Conservation (phyloP, 2,888 invertebrate species). For the Tenthredo amoena region DNA sequence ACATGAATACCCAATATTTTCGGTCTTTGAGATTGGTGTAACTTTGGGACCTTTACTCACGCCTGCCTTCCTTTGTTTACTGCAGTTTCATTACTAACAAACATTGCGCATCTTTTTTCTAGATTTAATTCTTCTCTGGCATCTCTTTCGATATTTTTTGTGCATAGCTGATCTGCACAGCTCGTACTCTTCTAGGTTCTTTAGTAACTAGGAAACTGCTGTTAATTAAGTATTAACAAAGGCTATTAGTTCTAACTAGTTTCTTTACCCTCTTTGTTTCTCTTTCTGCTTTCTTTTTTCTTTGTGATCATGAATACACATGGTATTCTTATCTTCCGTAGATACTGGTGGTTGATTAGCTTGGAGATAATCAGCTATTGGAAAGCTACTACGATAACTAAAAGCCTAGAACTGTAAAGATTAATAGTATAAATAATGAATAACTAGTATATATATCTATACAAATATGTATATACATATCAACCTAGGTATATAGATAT, state of each 20-base stretch:
- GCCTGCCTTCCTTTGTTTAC: background rate
- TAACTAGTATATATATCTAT: background rate
- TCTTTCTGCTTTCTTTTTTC: background rate
- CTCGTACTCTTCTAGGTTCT: background rate
- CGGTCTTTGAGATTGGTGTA: background rate
- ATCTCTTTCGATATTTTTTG: background rate
- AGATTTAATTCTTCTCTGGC: background rate
- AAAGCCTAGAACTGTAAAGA: background rate
- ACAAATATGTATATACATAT: background rate
- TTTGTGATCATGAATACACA: background rate
- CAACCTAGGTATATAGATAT: background rate
- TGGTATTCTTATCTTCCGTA: constrained; percentile 7
- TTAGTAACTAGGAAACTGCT: background rate
- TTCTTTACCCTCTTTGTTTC: background rate
- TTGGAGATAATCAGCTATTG: background rate
- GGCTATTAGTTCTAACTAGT: background rate
- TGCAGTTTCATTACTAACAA: background rate
- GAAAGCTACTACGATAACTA: background rate
- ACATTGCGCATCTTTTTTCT: background rate
- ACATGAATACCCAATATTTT: background rate
- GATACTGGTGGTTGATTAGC: constrained; percentile 33
- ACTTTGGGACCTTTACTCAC: background rate
- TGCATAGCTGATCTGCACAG: background rate
- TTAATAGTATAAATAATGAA: background rate
- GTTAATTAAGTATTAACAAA: background rate